Base-by-base conservation (phyloP, 2,113 vertebrate species). In the Hydrochoerus hydrochaeris region DNA sequence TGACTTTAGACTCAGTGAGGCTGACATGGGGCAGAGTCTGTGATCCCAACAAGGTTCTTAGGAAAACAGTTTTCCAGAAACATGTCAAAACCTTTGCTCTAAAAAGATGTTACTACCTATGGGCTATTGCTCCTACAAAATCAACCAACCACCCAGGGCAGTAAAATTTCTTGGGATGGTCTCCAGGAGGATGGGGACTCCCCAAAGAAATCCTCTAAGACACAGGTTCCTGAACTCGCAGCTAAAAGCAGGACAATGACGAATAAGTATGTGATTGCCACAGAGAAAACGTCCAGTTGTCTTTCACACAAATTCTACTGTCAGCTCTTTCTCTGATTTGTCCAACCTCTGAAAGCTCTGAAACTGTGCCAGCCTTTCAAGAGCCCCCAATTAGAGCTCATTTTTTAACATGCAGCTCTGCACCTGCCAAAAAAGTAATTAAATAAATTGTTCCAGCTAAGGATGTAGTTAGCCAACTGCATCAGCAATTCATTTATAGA, bases 341-440 rank as follows among this genome's bases (percentile, higher is more conserved):
- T 73, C 41, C 85, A 83, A 52, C 11, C 73, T 91, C 65, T 85
- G 60, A 93, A 90, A 93, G 67, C 77, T 94, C 24, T 92, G 93
- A 90, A 96, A 75, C 69, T 38, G 41, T 85, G 54, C 78, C 95
- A 96, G 65, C 8, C 57, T 88, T 67, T 77, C 41, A 91, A 95
- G 77, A 87, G 81, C 60, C 81, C 93, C 91, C 95, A 94, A 58
- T 95, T 92, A 97, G 81, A 81, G 71, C n/a, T 91, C 52, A 52
- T 89, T 90, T 95, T 88, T 97, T 65, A 84, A 91, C 95, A 90
- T 12, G 54, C 75, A 90, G 58, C 69, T 93, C 77, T 95, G 90
- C 41, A 96, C 38, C 81, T 90, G 93, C 93, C 82, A 77, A 90
- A 93, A 87, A 95, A 83, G 14, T 94, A 96, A 97, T 97, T 84